These are phyloP conservation scores for Acanthosepion lycidas DNA, from an alignment of 2,888 invertebrate genomes.

Conservation along the genomic window DNA sequence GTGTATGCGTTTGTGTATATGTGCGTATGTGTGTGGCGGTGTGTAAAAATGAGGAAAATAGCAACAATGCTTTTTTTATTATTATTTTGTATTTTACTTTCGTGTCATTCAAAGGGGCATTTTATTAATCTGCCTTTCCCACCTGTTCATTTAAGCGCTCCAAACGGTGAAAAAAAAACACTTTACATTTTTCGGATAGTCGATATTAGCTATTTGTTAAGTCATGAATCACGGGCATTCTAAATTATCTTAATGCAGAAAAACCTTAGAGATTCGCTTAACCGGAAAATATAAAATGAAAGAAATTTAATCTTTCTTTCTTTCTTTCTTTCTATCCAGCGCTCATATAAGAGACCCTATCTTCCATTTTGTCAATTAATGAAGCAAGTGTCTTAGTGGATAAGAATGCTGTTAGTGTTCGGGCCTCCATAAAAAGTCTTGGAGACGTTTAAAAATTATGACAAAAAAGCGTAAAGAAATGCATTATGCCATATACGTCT, in stretches of 20 bases:
- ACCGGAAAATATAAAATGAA: background rate
- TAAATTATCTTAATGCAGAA: background rate
- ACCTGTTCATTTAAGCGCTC: background rate
- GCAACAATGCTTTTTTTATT: background rate
- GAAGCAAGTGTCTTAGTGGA: background rate
- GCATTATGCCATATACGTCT: background rate
- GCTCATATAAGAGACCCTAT: background rate
- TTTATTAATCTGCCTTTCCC: background rate
- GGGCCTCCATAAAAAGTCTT: background rate
- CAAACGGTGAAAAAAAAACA: background rate
- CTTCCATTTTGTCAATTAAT: background rate
- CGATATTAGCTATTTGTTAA: background rate
- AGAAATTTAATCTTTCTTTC: background rate
- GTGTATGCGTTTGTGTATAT: background rate
- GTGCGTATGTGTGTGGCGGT: no score
- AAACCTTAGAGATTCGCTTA: background rate
- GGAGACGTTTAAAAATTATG: background rate
- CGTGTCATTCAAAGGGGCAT: background rate
- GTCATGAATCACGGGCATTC: background rate
- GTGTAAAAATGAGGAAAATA: background rate
- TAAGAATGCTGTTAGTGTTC: background rate
- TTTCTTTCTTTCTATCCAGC: background rate
- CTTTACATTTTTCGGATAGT: constrained; percentile 1
- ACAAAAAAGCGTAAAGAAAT: background rate
- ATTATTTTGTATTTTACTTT: background rate